phyloP scores from a whole-genome alignment of 2,888 invertebrate species.

The Caenorhabditis sinica region DNA sequence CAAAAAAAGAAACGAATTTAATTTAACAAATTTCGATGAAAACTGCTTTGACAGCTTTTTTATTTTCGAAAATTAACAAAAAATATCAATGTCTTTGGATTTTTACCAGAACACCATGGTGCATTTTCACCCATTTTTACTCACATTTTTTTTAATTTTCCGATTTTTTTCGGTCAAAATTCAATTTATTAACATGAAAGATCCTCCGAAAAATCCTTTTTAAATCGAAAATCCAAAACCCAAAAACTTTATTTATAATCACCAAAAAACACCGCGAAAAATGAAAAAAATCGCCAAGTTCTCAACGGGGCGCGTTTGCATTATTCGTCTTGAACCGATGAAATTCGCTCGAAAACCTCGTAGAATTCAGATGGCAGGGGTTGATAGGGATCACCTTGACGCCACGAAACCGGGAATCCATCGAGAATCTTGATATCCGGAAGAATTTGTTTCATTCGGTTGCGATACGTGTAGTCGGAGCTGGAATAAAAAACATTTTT shows the following conservation, averaged over 20 bases:
- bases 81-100: too few relatives aligned
- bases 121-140: too few relatives aligned
- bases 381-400: conserved; percentile 69
- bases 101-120: too few relatives aligned
- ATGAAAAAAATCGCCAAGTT: not conserved
- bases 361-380: conserved; percentile 54
- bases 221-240: too few relatives aligned
- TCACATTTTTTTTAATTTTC: too few relatives aligned
- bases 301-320: conserved; percentile 39
- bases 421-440: conserved; percentile 65
- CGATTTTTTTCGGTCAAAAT: too few relatives aligned
- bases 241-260: too few relatives aligned
- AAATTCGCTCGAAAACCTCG: conserved; percentile 39
- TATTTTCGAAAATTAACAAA: too few relatives aligned
- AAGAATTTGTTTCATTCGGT: conserved; percentile 62
- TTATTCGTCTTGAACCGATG: not conserved
- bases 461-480: conserved; percentile 66
- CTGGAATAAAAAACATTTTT: conserved; percentile 33
- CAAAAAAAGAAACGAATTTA: not conserved
- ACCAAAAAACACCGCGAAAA: not conserved
- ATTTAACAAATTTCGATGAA: too few relatives aligned
- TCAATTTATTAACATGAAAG: too few relatives aligned
- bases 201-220: too few relatives aligned
- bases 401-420: conserved; percentile 66
- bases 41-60: too few relatives aligned